Evolutionary conservation across 2,113 vertebrate genomes (phyloP).

Genomic region (Butastur rufipennis): DNA sequence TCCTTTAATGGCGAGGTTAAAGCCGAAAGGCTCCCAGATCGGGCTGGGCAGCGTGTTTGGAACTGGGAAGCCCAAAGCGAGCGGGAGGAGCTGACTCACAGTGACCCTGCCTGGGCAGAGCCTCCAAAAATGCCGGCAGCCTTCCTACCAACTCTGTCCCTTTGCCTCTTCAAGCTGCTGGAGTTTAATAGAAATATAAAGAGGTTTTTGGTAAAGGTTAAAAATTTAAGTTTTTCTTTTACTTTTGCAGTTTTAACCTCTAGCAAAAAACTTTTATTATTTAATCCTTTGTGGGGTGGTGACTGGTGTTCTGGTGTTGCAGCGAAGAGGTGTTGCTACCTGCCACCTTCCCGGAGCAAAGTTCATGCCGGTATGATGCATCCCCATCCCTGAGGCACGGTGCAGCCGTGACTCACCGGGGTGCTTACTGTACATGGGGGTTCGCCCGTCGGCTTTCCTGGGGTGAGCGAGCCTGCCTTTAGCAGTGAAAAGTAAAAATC

Average conservation of each 20-base stretch:
- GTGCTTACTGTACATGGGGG: fast-evolving
- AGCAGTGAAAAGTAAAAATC: not conserved
- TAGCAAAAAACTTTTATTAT: too few relatives aligned
- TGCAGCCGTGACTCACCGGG: not conserved
- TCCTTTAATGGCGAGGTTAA: slow-evolving; percentile 45
- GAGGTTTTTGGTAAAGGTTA: not conserved
- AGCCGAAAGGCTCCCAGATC: not conserved
- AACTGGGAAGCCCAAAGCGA: not conserved
- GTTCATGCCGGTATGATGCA: not conserved
- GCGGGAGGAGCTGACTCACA: not conserved
- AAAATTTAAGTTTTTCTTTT: not conserved
- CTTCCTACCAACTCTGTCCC: not conserved
- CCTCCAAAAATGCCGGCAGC: not conserved
- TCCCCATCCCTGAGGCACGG: not conserved
- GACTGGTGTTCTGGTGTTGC: not conserved
- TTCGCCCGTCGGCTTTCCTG: not conserved
- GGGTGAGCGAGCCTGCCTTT: fast-evolving
- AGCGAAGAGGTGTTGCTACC: not conserved
- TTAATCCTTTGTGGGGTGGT: not conserved
- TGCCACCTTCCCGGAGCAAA: not conserved
- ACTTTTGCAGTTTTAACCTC: too few relatives aligned
- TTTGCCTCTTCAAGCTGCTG: not conserved
- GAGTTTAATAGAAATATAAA: too few relatives aligned
- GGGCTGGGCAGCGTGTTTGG: not conserved
- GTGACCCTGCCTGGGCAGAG: not conserved